phyloP scores from a whole-genome alignment of 2,888 invertebrate species.

The Sinelater perroti region DNA sequence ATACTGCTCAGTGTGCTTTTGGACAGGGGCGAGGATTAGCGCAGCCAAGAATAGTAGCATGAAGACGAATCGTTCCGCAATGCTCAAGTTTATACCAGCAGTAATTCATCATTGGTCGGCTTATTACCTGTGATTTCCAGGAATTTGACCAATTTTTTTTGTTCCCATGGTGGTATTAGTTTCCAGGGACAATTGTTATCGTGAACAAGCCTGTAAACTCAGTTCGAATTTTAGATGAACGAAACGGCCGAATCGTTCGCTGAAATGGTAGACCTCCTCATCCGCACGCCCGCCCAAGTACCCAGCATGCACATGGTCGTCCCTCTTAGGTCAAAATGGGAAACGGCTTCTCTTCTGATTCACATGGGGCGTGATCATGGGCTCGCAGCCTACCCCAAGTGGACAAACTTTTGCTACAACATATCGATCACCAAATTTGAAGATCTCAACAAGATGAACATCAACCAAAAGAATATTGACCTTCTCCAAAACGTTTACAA shows the following conservation, averaged over 20 bases:
- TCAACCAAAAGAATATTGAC: conserved; percentile 67
- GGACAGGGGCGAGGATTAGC: no score
- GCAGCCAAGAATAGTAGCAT: no score
- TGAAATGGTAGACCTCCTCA: conserved; percentile 68
- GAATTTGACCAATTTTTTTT: no score
- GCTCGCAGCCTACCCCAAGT: conserved; percentile 75
- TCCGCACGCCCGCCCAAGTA: conserved; percentile 70
- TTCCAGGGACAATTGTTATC: no score
- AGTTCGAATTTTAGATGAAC: conserved; percentile 69
- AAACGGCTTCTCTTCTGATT: conserved; percentile 64
- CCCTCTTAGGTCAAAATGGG: conserved; percentile 57
- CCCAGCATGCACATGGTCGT: conserved; percentile 66
- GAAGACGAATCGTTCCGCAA: no score
- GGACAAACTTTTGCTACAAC: conserved; percentile 71
- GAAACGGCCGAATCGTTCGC: conserved; percentile 62
- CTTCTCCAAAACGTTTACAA: conserved; percentile 74
- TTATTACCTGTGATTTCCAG: no score
- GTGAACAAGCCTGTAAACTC: no score
- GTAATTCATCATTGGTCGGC: no score
- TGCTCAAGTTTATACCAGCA: no score
- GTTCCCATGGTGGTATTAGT: no score
- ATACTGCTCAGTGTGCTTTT: no score
- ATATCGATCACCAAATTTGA: conserved; percentile 61
- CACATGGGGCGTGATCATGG: conserved; percentile 83
- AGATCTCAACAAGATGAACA: conserved; percentile 67